Percentiles rank a stretch among this genome's conserved stretches.
These are phyloP conservation scores for Physocephala rufipes DNA, from an alignment of 2,888 invertebrate species.

Conservation along the genomic window DNA sequence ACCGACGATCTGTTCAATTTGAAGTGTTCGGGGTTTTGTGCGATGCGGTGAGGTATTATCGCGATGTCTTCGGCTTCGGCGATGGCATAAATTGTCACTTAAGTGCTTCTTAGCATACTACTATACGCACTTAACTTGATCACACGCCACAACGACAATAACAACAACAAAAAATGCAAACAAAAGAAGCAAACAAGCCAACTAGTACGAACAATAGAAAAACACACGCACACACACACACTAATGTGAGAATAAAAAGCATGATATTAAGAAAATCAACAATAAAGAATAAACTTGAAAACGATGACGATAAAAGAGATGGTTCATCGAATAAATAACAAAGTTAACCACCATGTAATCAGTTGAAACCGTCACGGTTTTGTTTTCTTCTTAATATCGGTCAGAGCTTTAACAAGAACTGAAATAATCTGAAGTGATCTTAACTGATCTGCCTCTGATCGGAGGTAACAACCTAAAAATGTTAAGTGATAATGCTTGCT, in stretches of 20 bases:
- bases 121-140: conserved; percentile 26
- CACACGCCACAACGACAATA: conserved; percentile 8
- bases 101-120: conserved; percentile 28
- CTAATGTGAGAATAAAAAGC: no score
- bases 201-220: no score
- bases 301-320: background rate
- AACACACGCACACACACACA: no score
- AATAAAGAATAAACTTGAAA: no score
- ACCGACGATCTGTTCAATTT: no score
- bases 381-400: no score
- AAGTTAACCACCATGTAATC: conserved; percentile 21
- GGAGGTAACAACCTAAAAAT: no score
- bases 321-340: conserved; percentile 11
- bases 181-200: background rate
- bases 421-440: no score
- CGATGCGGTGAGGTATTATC: background rate
- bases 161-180: background rate
- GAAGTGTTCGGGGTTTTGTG: background rate
- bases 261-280: no score
- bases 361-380: conserved; percentile 8
- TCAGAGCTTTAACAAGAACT: no score
- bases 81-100: conserved; percentile 30
- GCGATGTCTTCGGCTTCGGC: background rate
- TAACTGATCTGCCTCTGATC: no score
- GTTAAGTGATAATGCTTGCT: no score